phyloP scores from a whole-genome alignment of 1,140 invertebrate genomes.

The Homalodisca vitripennis region DNA sequence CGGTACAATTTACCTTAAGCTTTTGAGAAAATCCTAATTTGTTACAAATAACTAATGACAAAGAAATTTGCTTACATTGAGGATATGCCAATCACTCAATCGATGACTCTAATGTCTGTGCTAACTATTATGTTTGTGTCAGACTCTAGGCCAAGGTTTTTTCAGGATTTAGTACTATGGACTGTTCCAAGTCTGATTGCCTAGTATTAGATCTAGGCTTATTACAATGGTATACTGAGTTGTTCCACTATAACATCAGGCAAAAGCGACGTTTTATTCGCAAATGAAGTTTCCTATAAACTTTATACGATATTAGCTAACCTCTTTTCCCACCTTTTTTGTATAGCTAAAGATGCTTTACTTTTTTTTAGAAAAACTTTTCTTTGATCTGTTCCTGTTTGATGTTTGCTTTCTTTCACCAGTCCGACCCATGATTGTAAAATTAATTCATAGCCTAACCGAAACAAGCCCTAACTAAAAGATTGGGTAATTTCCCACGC shows the following conservation, averaged over 20 bases:
- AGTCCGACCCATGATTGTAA: too few relatives aligned
- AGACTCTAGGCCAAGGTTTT: not conserved
- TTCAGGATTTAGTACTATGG: too few relatives aligned
- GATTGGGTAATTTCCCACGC: too few relatives aligned
- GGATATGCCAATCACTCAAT: not conserved
- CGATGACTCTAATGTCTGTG: not conserved
- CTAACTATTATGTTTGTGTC: not conserved
- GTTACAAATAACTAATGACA: not conserved
- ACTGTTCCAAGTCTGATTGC: not conserved
- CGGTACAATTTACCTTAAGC: not conserved
- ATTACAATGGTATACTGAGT: not conserved
- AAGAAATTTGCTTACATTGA: too few relatives aligned
- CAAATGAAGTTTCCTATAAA: not conserved
- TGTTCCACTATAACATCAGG: not conserved
- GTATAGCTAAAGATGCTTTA: not conserved
- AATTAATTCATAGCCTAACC: too few relatives aligned
- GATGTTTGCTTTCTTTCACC: too few relatives aligned
- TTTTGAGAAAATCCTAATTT: not conserved
- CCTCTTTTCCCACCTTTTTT: not conserved
- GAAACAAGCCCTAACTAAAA: too few relatives aligned
- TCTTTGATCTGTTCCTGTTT: too few relatives aligned
- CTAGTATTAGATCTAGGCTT: slow-evolving; percentile 10
- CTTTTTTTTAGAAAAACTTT: not conserved
- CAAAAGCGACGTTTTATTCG: not conserved
- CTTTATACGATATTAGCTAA: not conserved